Evolutionary conservation across 2,113 vertebrate genomes (phyloP).

Genomic region (Micronycteris hirsuta): DNA sequence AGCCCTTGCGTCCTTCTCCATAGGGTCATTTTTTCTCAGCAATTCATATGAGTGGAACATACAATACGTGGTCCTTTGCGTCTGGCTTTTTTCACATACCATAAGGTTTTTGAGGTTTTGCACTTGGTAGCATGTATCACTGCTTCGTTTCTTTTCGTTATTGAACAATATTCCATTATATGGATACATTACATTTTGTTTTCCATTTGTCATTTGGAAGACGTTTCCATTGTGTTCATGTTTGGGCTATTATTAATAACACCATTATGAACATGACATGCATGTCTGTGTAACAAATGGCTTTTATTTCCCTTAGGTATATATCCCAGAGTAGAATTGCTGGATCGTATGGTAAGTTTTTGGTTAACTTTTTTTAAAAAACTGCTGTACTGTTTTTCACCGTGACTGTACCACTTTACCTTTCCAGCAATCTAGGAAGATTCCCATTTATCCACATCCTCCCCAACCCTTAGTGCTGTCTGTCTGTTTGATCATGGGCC

Average conservation of each 20-base stretch:
- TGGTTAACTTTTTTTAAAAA: neutral
- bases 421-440: neutral
- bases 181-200: neutral
- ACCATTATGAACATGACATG: neutral
- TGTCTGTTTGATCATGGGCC: neutral
- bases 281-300: neutral
- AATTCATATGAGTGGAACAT: neutral
- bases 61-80: neutral
- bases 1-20: neutral
- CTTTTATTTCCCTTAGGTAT: neutral
- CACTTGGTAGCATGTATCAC: neutral
- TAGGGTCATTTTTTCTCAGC: neutral
- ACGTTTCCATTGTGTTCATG: neutral
- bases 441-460: neutral
- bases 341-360: neutral
- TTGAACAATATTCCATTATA: neutral
- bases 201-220: neutral
- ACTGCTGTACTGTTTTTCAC: neutral
- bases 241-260: neutral
- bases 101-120: neutral
- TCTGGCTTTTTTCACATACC: neutral
- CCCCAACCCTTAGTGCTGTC: neutral
- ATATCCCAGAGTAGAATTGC: neutral
- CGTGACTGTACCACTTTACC: neutral
- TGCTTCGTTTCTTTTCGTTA: no score